Conservation (phyloP, 92 coral and sea anemone genomes). For the Pocillopora grandis region DNA sequence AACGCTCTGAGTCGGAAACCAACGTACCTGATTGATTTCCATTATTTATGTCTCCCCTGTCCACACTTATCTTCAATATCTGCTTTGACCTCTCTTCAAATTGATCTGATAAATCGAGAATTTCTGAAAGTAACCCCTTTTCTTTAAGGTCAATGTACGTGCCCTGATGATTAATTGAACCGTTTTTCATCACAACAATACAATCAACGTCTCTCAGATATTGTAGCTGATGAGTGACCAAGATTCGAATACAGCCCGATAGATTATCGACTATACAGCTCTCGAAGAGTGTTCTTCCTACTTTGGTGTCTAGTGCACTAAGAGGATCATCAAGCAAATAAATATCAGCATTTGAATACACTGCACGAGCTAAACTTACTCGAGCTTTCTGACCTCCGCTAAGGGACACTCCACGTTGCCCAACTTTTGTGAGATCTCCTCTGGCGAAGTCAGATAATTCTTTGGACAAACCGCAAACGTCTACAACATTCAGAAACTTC, state of each 20-base stretch:
- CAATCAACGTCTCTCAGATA: constrained; percentile 9
- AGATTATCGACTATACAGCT: constrained; percentile 1
- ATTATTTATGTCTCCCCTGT: background rate
- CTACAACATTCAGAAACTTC: constrained; percentile 15
- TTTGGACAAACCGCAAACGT: constrained; percentile 8
- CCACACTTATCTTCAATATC: background rate
- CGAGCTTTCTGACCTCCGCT: constrained; percentile 36
- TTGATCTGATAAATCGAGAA: background rate
- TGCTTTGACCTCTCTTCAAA: background rate
- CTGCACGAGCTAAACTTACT: constrained; percentile 33
- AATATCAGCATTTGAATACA: constrained; percentile 28
- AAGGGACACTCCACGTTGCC: constrained; percentile 30
- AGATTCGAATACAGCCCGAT: constrained; percentile 8
- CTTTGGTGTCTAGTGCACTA: constrained; percentile 25
- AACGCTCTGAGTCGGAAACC: background rate
- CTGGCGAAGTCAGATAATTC: constrained; percentile 11
- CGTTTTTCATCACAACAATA: constrained; percentile 1
- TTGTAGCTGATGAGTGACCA: constrained; percentile 19
- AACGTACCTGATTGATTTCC: background rate
- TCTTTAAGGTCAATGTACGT: background rate
- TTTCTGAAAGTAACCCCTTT: background rate
- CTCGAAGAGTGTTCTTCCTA: constrained; percentile 11
- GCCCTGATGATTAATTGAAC: constrained; percentile 8
- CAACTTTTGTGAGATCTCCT: constrained; percentile 21
- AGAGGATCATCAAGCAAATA: constrained; percentile 27